Conservation (phyloP, 2,888 invertebrate genomes). For the Troglohyphantes excavatus region DNA sequence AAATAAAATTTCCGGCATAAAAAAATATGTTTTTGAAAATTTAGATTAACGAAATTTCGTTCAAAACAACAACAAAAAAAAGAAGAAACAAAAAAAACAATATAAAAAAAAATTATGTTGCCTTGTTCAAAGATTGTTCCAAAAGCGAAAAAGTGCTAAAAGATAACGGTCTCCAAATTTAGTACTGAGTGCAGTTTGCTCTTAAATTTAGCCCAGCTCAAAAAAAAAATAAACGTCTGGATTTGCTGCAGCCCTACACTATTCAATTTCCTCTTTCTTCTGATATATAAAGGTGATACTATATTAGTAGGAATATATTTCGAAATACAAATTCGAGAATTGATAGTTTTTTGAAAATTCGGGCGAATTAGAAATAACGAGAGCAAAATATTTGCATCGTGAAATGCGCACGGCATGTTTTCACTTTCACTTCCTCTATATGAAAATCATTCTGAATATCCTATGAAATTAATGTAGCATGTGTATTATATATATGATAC, state of each 20-base stretch:
- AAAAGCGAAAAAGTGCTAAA: constrained; percentile 7
- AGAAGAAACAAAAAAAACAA: not conserved
- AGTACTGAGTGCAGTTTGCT: constrained; percentile 44
- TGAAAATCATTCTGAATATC: constrained; percentile 62
- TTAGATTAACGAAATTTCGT: constrained; percentile 19
- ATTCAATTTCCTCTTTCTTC: constrained; percentile 53
- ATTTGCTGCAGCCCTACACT: constrained; percentile 70
- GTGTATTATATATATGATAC: constrained; percentile 47
- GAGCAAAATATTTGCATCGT: constrained; percentile 77
- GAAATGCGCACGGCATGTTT: constrained; percentile 72
- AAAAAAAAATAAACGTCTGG: constrained; percentile 67
- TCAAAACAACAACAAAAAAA: too few species aligned
- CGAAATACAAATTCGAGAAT: constrained; percentile 71
- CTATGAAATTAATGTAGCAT: constrained; percentile 65
- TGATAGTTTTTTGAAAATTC: constrained; percentile 51
- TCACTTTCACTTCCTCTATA: constrained; percentile 64
- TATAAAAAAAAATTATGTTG: not conserved
- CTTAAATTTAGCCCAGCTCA: constrained; percentile 53
- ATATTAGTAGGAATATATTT: constrained; percentile 69
- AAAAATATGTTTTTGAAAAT: not conserved
- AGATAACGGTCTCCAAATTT: constrained; percentile 22
- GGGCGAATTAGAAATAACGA: constrained; percentile 75
- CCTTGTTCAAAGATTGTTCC: not conserved
- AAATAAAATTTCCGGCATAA: constrained; percentile 8
- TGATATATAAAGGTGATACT: constrained; percentile 51